Conservation (phyloP, 2,113 vertebrate species). For the Neomonachus schauinslandi region DNA sequence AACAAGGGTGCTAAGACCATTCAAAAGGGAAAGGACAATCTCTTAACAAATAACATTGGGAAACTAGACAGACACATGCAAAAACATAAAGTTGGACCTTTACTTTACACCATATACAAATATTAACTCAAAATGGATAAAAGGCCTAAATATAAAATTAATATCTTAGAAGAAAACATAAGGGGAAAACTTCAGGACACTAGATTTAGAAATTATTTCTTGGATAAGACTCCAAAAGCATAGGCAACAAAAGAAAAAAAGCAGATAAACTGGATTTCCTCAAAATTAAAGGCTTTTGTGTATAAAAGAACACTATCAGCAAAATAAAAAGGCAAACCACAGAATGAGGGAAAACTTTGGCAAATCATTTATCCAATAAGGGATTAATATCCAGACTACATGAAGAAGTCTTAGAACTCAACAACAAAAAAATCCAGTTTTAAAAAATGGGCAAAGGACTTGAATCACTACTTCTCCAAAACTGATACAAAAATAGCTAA, state of each 20-base stretch:
- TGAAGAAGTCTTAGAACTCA: not conserved
- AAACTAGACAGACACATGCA: not conserved
- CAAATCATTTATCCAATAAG: not conserved
- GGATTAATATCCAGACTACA: not conserved
- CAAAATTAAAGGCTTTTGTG: not conserved
- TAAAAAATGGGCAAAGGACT: not conserved
- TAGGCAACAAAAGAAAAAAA: not conserved
- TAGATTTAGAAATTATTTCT: not conserved
- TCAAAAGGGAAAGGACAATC: not conserved
- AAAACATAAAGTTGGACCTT: not conserved
- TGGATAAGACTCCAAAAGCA: not conserved
- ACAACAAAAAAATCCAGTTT: not conserved
- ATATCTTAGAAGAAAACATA: not conserved
- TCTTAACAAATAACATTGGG: not conserved
- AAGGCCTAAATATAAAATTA: not conserved
- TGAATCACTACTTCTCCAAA: not conserved
- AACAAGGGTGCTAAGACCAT: not conserved
- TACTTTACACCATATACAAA: not conserved
- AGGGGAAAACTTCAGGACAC: not conserved
- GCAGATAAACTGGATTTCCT: not conserved
- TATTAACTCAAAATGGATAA: not conserved
- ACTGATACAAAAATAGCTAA: not conserved
- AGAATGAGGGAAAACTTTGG: not conserved
- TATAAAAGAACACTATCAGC: not conserved
- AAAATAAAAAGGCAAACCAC: not conserved